Percentiles rank a stretch among this genome's conserved stretches.
Conservation (phyloP, 2,888 invertebrate species). For the Oeneis ivallda region DNA sequence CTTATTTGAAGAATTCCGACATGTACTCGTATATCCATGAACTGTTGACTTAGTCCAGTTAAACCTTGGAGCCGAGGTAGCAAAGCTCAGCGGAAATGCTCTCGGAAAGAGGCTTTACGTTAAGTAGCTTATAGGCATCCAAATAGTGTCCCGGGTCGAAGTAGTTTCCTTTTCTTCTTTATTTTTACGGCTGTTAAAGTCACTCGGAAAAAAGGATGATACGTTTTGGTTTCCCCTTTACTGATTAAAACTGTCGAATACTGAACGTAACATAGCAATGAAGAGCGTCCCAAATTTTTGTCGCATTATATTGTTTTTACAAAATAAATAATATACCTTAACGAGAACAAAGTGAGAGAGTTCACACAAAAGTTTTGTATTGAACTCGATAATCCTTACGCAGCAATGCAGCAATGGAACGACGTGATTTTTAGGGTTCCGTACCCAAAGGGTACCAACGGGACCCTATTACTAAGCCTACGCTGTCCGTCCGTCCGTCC, state of each 20-base stretch:
- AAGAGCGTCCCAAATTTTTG: too few relatives aligned
- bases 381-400: too few relatives aligned
- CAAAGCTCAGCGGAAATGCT: constrained; percentile 36
- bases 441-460: too few relatives aligned
- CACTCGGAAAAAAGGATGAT: constrained; percentile 15
- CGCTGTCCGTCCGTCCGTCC: too few relatives aligned
- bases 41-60: constrained; percentile 12
- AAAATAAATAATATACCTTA: too few relatives aligned
- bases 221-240: not conserved
- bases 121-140: constrained; percentile 24
- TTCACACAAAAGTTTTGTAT: too few relatives aligned
- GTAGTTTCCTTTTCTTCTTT: constrained; percentile 9
- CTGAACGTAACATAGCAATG: not conserved
- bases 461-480: too few relatives aligned
- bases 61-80: constrained; percentile 33
- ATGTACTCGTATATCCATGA: not conserved
- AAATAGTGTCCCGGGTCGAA: constrained; percentile 8
- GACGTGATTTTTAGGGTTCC: too few relatives aligned
- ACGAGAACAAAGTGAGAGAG: too few relatives aligned
- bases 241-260: not conserved
- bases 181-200: constrained; percentile 5
- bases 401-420: too few relatives aligned
- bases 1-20: not conserved
- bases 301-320: too few relatives aligned
- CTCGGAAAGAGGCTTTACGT: constrained; percentile 33